Evolutionary conservation across 2,888 invertebrate genomes (phyloP).

Genomic region (Drosophila multiciliata): DNA sequence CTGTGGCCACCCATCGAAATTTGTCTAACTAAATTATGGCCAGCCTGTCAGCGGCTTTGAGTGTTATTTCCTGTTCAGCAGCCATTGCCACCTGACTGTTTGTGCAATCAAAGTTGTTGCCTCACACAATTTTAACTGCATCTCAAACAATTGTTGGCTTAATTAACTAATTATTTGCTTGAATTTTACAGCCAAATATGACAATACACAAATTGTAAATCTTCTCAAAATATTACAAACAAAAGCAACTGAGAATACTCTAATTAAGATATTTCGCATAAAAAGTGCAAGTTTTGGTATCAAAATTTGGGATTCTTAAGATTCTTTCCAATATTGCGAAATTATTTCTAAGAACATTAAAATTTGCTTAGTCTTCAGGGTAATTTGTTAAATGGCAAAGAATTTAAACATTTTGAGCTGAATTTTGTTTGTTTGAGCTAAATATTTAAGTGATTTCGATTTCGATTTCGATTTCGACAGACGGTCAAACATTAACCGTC

Average conservation of each 20-base stretch:
- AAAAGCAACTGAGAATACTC: background rate
- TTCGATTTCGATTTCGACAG: conserved; percentile 1
- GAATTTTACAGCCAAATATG: background rate
- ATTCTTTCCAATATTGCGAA: background rate
- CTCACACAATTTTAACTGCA: background rate
- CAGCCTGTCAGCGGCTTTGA: conserved; percentile 6
- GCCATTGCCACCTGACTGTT: background rate
- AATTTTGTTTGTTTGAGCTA: background rate
- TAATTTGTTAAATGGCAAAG: background rate
- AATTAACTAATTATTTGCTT: background rate
- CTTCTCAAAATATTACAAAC: background rate
- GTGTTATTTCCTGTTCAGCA: conserved; percentile 21
- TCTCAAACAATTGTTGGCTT: background rate
- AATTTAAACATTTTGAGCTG: background rate
- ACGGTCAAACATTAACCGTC: conserved; percentile 6
- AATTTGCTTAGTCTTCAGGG: background rate
- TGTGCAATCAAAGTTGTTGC: conserved; percentile 22
- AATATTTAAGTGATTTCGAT: background rate
- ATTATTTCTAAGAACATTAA: background rate
- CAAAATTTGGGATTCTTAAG: background rate
- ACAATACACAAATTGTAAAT: background rate
- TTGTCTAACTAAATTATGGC: conserved; percentile 43
- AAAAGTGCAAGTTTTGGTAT: background rate
- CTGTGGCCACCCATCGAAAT: conserved; percentile 43
- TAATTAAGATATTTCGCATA: background rate